Evolutionary conservation across 2,797 vertebrate genomes (phyloP).

Genomic region (Gambusia yucatana): DNA sequence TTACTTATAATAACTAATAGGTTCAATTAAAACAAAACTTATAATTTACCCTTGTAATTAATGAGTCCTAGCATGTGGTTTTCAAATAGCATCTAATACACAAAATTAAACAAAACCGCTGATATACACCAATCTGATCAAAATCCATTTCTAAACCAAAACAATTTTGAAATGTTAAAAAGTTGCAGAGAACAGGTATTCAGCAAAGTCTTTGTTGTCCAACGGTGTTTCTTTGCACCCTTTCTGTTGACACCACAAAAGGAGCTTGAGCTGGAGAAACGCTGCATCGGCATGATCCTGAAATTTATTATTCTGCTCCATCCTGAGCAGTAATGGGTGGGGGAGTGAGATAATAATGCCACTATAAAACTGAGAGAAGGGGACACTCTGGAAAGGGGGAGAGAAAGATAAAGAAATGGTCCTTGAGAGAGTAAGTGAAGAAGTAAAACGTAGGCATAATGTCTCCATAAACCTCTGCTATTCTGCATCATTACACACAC

Average conservation of each 20-base stretch:
- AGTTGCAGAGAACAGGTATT: constrained; percentile 6
- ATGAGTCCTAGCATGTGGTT: neutral
- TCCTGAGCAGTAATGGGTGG: constrained; percentile 75
- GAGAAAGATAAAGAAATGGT: constrained; percentile 40
- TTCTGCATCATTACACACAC: constrained; percentile 76
- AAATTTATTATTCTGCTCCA: constrained; percentile 75
- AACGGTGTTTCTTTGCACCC: constrained; percentile 43
- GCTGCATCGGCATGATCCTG: constrained; percentile 72
- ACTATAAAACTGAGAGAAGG: constrained; percentile 71
- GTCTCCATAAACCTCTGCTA: constrained; percentile 74
- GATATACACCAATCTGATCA: neutral
- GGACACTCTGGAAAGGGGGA: constrained; percentile 38
- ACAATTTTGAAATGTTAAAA: constrained; percentile 2
- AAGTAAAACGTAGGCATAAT: constrained; percentile 65
- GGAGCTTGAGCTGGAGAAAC: constrained; percentile 60
- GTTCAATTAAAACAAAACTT: neutral
- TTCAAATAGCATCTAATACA: neutral
- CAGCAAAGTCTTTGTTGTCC: constrained; percentile 40
- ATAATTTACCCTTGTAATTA: neutral
- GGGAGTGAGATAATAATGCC: constrained; percentile 73
- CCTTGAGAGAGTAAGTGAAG: constrained; percentile 42
- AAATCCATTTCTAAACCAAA: neutral
- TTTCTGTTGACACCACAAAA: constrained; percentile 75
- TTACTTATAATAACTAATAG: neutral
- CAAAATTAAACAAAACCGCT: neutral